phyloP scores from a whole-genome alignment of 2,888 invertebrate genomes.

The Rhodophaea formosa region DNA sequence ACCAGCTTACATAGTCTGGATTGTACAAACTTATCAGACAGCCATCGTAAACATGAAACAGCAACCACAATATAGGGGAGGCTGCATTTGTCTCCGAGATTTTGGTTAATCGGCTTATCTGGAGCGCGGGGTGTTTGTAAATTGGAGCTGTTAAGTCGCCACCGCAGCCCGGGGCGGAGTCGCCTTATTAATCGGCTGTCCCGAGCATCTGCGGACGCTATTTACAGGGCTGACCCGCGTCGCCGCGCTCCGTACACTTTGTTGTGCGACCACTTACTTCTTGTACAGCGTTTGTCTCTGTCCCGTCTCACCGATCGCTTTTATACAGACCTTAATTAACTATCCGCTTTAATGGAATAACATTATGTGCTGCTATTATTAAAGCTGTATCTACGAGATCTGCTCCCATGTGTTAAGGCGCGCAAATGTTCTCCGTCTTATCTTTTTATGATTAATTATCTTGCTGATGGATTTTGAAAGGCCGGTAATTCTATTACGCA shows the following conservation, averaged over 20 bases:
- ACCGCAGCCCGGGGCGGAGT: slow-evolving; percentile 57
- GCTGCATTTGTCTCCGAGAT: slow-evolving; percentile 55
- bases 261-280: slow-evolving; percentile 53
- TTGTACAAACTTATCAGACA: not conserved
- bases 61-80: slow-evolving; percentile 37
- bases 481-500: slow-evolving; percentile 7
- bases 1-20: not conserved
- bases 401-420: slow-evolving; percentile 6
- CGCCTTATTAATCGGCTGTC: slow-evolving; percentile 79
- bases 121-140: slow-evolving; percentile 51
- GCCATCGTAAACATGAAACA: slow-evolving; percentile 4
- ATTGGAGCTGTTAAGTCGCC: slow-evolving; percentile 59
- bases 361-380: slow-evolving; percentile 9
- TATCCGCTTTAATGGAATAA: slow-evolving; percentile 18
- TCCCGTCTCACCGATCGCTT: slow-evolving; percentile 32
- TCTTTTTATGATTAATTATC: slow-evolving; percentile 14
- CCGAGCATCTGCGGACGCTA: slow-evolving; percentile 72
- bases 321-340: slow-evolving; percentile 33
- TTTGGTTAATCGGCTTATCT: slow-evolving; percentile 63
- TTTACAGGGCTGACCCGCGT: slow-evolving; percentile 70
- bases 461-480: slow-evolving; percentile 12
- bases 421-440: slow-evolving; percentile 1
- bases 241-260: slow-evolving; percentile 43
- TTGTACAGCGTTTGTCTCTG: slow-evolving; percentile 48
- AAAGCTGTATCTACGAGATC: not conserved